These are phyloP conservation scores for Microcebus jonahi DNA, from an alignment of 2,113 vertebrate species.

Conservation along the genomic window DNA sequence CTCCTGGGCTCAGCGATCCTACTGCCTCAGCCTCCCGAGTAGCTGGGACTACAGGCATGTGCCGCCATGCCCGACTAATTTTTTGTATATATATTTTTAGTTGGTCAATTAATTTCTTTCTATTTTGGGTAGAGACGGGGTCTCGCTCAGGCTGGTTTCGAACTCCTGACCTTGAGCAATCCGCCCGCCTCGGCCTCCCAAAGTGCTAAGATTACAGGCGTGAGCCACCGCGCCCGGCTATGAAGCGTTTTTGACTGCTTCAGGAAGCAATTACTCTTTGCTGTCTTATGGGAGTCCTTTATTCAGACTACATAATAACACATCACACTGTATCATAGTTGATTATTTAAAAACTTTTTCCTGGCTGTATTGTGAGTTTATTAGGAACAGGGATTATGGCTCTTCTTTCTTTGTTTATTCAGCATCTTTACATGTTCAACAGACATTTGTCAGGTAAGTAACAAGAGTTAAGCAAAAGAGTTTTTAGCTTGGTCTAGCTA, in stretches of 20 bases:
- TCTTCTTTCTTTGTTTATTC: background rate
- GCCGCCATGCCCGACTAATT: no score
- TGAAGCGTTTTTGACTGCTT: background rate
- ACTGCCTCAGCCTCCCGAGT: no score
- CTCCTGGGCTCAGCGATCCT: no score
- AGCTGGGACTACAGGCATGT: no score
- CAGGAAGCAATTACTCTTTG: background rate
- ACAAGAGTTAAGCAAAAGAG: slow-evolving; percentile 7
- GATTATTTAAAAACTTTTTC: slow-evolving; percentile 34
- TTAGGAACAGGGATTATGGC: background rate
- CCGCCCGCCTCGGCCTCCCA: no score
- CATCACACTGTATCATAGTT: background rate
- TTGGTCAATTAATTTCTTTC: no score
- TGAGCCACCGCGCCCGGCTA: no score
- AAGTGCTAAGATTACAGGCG: no score
- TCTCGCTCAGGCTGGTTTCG: no score
- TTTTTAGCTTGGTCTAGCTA: slow-evolving; percentile 19
- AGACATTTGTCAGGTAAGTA: slow-evolving; percentile 31
- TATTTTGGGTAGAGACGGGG: no score
- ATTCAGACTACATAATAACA: background rate
- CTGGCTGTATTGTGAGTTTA: background rate
- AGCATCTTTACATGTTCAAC: background rate
- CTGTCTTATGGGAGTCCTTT: background rate
- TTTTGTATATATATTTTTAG: no score
- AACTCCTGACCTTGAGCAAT: no score